phyloP scores from a whole-genome alignment of 2,888 invertebrate species.

The Drosophila hamatofila region DNA sequence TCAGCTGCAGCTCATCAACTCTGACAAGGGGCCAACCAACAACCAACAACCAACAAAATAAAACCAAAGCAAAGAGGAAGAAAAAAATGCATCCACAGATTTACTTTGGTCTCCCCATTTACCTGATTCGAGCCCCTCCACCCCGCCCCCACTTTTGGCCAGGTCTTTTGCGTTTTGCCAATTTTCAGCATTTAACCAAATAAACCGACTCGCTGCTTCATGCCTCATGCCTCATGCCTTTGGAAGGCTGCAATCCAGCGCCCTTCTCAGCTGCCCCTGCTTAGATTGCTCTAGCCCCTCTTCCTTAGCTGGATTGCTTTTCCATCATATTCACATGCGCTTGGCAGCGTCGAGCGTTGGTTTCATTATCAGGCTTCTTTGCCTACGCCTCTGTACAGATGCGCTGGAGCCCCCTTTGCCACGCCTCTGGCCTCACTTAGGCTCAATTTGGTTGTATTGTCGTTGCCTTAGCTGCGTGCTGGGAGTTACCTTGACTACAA shows the following conservation, averaged over 20 bases:
- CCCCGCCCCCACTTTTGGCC: neutral
- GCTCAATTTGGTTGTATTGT: conserved; percentile 55
- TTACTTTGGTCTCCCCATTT: conserved; percentile 21
- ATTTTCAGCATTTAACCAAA: conserved; percentile 79
- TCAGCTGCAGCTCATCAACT: conserved; percentile 76
- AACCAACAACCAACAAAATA: conserved; percentile 19
- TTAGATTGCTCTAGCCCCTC: neutral
- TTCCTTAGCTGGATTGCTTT: conserved; percentile 19
- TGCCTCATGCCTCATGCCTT: conserved; percentile 5
- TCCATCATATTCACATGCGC: conserved; percentile 53
- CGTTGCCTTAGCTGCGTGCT: conserved; percentile 32
- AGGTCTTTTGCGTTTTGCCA: conserved; percentile 65
- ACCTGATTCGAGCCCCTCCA: neutral
- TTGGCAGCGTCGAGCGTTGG: conserved; percentile 32
- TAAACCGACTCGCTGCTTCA: conserved; percentile 52
- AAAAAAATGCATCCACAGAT: conserved; percentile 51
- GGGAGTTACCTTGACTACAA: conserved; percentile 54
- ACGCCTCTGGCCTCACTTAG: conserved; percentile 3
- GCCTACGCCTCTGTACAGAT: neutral
- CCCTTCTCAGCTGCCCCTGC: conserved; percentile 3
- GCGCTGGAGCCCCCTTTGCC: neutral
- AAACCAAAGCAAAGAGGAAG: conserved; percentile 7
- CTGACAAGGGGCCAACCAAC: conserved; percentile 54
- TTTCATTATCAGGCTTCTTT: conserved; percentile 52
- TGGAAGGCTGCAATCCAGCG: neutral